Conservation (phyloP, 2,797 vertebrate genomes). For the Rallus crepitans region DNA sequence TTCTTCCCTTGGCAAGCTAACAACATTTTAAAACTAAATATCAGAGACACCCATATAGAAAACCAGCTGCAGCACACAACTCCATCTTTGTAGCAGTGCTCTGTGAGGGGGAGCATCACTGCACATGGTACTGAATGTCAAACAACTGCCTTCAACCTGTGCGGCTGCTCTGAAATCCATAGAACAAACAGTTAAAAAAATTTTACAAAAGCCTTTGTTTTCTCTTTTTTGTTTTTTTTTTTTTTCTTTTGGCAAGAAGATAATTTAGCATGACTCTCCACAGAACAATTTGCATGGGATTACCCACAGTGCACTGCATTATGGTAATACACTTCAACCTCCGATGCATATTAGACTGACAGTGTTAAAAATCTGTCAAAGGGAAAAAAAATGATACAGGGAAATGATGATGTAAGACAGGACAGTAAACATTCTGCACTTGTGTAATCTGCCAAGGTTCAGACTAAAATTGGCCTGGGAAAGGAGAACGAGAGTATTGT, state of each 20-base stretch:
- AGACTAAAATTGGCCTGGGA: constrained; percentile 28
- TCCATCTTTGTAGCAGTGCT: neutral
- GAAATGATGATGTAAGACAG: constrained; percentile 56
- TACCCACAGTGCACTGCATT: constrained; percentile 63
- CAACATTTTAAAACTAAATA: constrained; percentile 30
- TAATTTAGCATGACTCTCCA: constrained; percentile 46
- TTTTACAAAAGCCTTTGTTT: neutral
- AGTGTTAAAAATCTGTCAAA: constrained; percentile 62
- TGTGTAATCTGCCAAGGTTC: constrained; percentile 46
- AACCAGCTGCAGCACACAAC: neutral
- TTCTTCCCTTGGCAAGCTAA: constrained; percentile 8
- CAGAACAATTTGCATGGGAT: constrained; percentile 61
- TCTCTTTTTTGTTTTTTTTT: neutral
- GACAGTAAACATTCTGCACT: constrained; percentile 33
- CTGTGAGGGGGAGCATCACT: neutral
- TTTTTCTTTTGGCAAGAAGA: neutral
- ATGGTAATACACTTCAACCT: constrained; percentile 57
- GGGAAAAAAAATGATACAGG: constrained; percentile 57
- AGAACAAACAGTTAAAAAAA: neutral
- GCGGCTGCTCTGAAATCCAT: constrained; percentile 15
- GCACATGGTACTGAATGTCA: neutral
- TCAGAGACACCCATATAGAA: neutral
- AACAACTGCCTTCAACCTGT: neutral
- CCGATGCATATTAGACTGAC: constrained; percentile 41
- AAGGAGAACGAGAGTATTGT: constrained; percentile 4